These are phyloP conservation scores for Spizella passerina DNA, from an alignment of 2,797 vertebrate species.

Conservation along the genomic window DNA sequence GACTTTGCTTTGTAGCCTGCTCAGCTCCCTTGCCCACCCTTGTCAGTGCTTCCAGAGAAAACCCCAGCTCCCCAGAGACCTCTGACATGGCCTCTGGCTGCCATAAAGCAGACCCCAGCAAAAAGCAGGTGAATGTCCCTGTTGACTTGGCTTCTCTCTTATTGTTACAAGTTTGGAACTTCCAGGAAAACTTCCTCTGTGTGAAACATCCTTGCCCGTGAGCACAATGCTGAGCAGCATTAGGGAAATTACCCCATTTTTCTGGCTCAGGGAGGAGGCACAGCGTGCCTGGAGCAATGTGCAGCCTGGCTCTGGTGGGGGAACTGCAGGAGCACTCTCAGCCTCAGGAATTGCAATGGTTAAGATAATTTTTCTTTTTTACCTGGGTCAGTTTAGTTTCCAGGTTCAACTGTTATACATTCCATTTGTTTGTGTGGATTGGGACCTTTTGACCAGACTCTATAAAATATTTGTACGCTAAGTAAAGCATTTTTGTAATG, in stretches of 20 bases:
- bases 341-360: neutral
- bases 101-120: neutral
- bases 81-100: neutral
- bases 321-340: neutral
- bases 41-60: neutral
- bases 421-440: neutral
- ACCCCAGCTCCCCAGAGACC: neutral
- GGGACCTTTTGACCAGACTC: neutral
- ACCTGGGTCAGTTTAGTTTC: neutral
- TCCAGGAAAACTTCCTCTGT: neutral
- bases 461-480: neutral
- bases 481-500: neutral
- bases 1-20: neutral
- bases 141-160: neutral
- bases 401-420: neutral
- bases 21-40: neutral
- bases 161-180: neutral
- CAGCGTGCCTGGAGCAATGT: neutral
- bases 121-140: neutral
- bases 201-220: neutral
- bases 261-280: neutral
- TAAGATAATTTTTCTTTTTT: neutral
- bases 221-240: neutral
- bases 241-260: neutral
- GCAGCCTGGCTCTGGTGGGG: neutral